These are phyloP conservation scores for Spheniscus mendiculus DNA, from an alignment of 2,113 vertebrate species.

Conservation along the genomic window DNA sequence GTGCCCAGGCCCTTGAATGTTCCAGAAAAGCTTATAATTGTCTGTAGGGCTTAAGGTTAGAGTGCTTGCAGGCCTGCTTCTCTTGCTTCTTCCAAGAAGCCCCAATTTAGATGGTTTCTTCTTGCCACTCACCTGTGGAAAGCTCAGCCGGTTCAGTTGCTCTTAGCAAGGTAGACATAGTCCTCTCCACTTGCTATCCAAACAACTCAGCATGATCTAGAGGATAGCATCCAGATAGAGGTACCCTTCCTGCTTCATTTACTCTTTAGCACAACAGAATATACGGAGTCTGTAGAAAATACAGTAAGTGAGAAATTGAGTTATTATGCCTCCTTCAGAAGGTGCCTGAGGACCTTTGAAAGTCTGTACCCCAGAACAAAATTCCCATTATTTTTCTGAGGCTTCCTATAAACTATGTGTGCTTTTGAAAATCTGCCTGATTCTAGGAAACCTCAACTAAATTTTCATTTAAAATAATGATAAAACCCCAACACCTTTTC, in stretches of 20 bases:
- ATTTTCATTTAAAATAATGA: not conserved
- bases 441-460: not conserved
- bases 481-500: not conserved
- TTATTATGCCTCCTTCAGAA: not conserved
- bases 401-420: not conserved
- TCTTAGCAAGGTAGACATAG: not conserved
- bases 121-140: not conserved
- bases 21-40: not conserved
- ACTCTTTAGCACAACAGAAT: not conserved
- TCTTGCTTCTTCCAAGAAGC: not conserved
- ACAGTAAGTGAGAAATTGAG: not conserved
- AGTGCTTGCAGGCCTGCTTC: not conserved
- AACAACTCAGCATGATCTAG: too few relatives aligned
- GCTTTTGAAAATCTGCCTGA: not conserved
- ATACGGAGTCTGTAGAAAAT: not conserved
- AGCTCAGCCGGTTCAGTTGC: not conserved
- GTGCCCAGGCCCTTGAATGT: not conserved
- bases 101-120: not conserved
- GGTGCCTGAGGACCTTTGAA: not conserved
- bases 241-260: not conserved
- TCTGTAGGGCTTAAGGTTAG: not conserved
- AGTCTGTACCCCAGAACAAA: not conserved
- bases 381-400: not conserved
- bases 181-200: not conserved
- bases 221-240: not conserved